These are phyloP conservation scores for Eupristina koningsbergeri DNA, from an alignment of 1,140 invertebrate genomes.

Conservation along the genomic window DNA sequence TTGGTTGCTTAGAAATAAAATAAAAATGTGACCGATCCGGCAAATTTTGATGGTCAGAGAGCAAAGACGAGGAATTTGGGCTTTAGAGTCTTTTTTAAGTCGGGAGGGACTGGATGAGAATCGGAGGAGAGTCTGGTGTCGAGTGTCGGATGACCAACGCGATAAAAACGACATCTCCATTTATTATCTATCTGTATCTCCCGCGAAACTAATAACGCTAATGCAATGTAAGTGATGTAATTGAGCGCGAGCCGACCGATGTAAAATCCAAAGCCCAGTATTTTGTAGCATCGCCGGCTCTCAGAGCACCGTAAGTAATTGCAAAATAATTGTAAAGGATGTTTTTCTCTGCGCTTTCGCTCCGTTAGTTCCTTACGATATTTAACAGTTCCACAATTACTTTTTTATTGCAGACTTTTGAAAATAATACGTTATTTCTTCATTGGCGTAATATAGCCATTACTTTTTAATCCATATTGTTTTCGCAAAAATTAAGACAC, in stretches of 20 bases:
- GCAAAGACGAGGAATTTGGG: too few species aligned
- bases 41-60: too few species aligned
- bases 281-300: background rate
- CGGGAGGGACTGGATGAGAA: too few species aligned
- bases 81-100: too few species aligned
- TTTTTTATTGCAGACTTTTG: background rate
- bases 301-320: constrained; percentile 14
- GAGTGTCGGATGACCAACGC: constrained; percentile 4
- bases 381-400: constrained; percentile 3
- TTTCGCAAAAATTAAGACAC: too few species aligned
- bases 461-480: background rate
- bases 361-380: background rate
- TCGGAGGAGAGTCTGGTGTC: background rate
- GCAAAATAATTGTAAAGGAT: constrained; percentile 28
- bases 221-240: constrained; percentile 66
- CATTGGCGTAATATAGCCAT: background rate
- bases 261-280: constrained; percentile 12
- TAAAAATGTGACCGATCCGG: too few species aligned
- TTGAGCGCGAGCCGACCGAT: constrained; percentile 47
- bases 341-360: background rate
- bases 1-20: too few species aligned
- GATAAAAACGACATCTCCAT: constrained; percentile 34
- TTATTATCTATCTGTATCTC: constrained; percentile 42
- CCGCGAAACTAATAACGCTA: constrained; percentile 64
- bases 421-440: background rate